Percentiles rank a stretch among this genome's conserved stretches.
Evolutionary conservation across 2,888 invertebrate genomes (phyloP).

Genomic region (Standfussiana lucernea): DNA sequence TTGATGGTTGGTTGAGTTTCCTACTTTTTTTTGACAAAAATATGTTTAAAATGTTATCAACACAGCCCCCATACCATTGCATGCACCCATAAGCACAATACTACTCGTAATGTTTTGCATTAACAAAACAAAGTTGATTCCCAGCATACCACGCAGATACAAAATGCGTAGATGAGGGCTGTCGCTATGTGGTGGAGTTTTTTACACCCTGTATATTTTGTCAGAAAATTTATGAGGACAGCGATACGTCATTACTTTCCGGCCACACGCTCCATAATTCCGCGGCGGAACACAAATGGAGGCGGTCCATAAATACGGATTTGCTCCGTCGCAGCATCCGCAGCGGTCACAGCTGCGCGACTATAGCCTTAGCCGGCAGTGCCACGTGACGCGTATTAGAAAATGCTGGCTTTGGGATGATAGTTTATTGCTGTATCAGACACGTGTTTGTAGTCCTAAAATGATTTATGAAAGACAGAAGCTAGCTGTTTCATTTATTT

Average conservation of each 20-base stretch:
- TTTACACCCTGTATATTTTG: constrained; percentile 49
- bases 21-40: neutral
- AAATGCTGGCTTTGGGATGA: constrained; percentile 34
- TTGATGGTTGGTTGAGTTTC: too few species aligned
- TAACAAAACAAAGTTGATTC: neutral
- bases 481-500: neutral
- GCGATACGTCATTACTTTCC: constrained; percentile 63
- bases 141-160: neutral
- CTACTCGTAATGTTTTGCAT: too few species aligned
- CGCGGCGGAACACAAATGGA: constrained; percentile 56
- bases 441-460: constrained; percentile 1
- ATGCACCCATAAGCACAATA: neutral
- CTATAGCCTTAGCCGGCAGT: constrained; percentile 32
- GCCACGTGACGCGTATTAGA: constrained; percentile 48
- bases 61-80: neutral
- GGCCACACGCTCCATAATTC: constrained; percentile 48
- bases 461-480: constrained; percentile 16
- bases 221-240: constrained; percentile 60
- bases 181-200: neutral
- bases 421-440: constrained; percentile 10
- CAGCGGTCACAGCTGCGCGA: constrained; percentile 70
- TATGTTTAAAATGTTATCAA: neutral
- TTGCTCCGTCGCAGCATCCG: constrained; percentile 63
- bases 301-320: constrained; percentile 60
- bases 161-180: neutral